These are phyloP conservation scores for Clarias macrocephalus DNA, from an alignment of 2,113 vertebrate genomes.

Conservation along the genomic window DNA sequence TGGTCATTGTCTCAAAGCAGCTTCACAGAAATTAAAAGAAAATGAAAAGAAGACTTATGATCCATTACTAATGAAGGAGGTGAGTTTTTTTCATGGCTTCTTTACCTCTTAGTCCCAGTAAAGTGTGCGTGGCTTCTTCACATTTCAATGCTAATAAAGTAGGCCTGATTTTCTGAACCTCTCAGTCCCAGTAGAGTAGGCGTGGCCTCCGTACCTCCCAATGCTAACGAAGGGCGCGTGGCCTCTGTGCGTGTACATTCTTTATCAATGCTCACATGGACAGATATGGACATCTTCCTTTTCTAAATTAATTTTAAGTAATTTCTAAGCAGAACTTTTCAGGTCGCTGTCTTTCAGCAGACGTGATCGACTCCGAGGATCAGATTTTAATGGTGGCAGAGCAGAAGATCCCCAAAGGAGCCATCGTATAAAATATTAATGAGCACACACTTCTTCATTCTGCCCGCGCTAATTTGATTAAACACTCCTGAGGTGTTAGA, in stretches of 20 bases:
- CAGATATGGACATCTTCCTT: too few relatives aligned
- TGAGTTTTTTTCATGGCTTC: neutral
- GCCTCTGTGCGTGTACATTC: neutral
- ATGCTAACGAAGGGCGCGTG: neutral
- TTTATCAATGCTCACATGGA: neutral
- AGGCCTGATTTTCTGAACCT: neutral
- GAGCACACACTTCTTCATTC: constrained; percentile 9
- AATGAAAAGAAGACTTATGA: too few relatives aligned
- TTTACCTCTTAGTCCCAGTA: neutral
- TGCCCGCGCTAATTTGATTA: constrained; percentile 40
- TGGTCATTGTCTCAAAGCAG: too few relatives aligned
- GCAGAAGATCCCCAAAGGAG: constrained; percentile 29
- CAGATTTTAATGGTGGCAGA: constrained; percentile 25
- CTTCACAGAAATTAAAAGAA: too few relatives aligned
- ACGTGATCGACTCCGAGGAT: neutral
- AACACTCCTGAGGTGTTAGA: constrained; percentile 49
- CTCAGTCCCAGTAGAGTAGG: neutral
- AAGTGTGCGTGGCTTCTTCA: neutral
- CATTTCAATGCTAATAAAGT: neutral
- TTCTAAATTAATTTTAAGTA: neutral
- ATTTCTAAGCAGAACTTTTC: neutral
- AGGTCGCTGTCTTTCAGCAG: neutral
- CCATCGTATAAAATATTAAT: constrained; percentile 20
- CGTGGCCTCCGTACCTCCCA: neutral
- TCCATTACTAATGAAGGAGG: neutral